phyloP scores from a whole-genome alignment of 1,140 invertebrate species.

The Drosophila micromelanica region DNA sequence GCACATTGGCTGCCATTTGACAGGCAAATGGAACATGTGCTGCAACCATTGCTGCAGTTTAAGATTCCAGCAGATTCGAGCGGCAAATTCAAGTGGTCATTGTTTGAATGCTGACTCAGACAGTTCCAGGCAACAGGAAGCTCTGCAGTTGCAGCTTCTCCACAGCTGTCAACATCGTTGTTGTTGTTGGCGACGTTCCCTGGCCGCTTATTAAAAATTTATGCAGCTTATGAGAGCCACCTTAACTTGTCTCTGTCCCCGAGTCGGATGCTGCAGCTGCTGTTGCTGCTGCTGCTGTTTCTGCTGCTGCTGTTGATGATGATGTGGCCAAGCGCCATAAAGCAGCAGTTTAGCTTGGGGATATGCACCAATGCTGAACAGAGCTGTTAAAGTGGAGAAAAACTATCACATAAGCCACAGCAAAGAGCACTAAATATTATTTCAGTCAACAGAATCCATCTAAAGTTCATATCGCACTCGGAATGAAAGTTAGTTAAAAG shows the following conservation, averaged over 20 bases:
- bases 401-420: slow-evolving; percentile 8
- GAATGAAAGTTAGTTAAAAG: not conserved
- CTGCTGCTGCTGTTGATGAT: slow-evolving; percentile 30
- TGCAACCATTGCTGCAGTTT: slow-evolving; percentile 37
- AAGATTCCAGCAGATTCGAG: slow-evolving; percentile 18
- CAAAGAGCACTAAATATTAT: slow-evolving; percentile 13
- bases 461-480: too few species aligned
- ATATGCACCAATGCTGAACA: slow-evolving; percentile 38
- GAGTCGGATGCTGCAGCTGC: not conserved
- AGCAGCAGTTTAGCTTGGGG: slow-evolving; percentile 46
- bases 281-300: slow-evolving; percentile 3
- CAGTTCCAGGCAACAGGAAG: slow-evolving; percentile 17
- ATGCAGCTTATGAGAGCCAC: slow-evolving; percentile 66
- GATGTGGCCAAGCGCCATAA: slow-evolving; percentile 62
- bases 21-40: slow-evolving; percentile 43
- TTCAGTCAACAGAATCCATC: not conserved
- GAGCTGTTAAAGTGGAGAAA: slow-evolving; percentile 11
- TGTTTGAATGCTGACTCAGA: slow-evolving; percentile 44
- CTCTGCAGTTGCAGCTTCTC: not conserved
- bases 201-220: slow-evolving; percentile 74
- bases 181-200: slow-evolving; percentile 31
- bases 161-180: slow-evolving; percentile 24
- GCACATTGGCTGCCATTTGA: slow-evolving; percentile 17
- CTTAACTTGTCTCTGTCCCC: not conserved
- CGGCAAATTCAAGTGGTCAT: slow-evolving; percentile 41